phyloP scores from a whole-genome alignment of 1,140 invertebrate species.

The Drosophila seguyi region DNA sequence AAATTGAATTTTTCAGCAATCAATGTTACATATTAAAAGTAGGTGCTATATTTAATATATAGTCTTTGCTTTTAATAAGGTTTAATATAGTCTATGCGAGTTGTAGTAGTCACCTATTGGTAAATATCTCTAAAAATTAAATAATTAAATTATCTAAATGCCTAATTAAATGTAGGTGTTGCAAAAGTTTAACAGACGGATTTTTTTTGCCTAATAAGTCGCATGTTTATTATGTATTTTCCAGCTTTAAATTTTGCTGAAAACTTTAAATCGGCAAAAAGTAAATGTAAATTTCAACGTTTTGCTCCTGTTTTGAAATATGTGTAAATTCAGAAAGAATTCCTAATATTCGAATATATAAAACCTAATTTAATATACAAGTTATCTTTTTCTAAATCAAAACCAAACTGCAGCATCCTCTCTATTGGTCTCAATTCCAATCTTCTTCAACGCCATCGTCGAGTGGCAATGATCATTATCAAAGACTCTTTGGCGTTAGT shows the following conservation, averaged over 20 bases:
- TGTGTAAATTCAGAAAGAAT: neutral
- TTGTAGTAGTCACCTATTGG: too few relatives aligned
- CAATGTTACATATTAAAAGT: neutral
- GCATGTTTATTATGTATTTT: too few relatives aligned
- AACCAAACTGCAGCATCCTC: conserved; percentile 20
- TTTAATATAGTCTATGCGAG: too few relatives aligned
- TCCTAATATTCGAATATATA: neutral
- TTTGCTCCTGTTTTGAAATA: neutral
- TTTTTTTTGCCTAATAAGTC: too few relatives aligned
- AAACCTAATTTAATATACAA: neutral
- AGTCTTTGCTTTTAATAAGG: too few relatives aligned
- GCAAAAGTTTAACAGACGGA: too few relatives aligned
- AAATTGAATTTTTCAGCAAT: neutral
- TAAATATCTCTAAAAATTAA: too few relatives aligned
- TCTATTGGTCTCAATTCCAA: conserved; percentile 19
- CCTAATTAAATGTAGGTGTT: too few relatives aligned
- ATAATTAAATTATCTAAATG: too few relatives aligned
- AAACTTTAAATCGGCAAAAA: neutral
- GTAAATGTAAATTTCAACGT: neutral
- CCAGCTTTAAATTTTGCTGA: neutral
- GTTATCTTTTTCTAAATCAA: neutral
- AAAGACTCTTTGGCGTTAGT: conserved; percentile 46
- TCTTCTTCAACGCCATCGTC: conserved; percentile 22
- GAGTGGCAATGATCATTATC: conserved; percentile 72
- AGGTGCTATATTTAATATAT: too few relatives aligned